A percentile compares a stretch with the other conserved stretches of the same genome.
Evolutionary conservation across 2,113 vertebrate genomes (phyloP).

Genomic region (Nipponia nippon): DNA sequence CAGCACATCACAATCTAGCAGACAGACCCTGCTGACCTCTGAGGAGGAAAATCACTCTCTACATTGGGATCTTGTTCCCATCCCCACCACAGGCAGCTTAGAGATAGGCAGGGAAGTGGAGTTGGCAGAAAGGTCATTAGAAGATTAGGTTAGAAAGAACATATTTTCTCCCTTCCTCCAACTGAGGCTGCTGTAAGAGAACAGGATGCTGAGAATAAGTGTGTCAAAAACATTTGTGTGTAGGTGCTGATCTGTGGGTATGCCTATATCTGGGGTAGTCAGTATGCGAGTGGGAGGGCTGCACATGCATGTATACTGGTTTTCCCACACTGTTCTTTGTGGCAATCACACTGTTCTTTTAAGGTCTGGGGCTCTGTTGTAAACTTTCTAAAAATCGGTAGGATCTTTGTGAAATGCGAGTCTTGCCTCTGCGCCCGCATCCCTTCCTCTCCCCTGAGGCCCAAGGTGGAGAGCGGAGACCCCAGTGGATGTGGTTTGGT

Average conservation of each 20-base stretch:
- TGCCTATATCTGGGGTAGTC: slow-evolving; percentile 67
- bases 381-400: slow-evolving; percentile 28
- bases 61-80: neutral
- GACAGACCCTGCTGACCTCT: neutral
- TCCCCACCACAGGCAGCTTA: neutral
- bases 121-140: slow-evolving; percentile 30
- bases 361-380: slow-evolving; percentile 31
- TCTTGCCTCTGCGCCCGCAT: neutral
- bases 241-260: slow-evolving; percentile 67
- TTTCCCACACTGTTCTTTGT: slow-evolving; percentile 64
- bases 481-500: neutral
- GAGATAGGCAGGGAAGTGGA: neutral
- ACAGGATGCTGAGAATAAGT: slow-evolving; percentile 60
- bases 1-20: neutral
- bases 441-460: neutral
- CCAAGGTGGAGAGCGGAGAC: neutral
- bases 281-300: slow-evolving; percentile 52
- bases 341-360: slow-evolving; percentile 60
- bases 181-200: slow-evolving; percentile 43
- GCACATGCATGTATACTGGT: slow-evolving; percentile 61
- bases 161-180: slow-evolving; percentile 42
- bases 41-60: neutral
- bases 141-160: slow-evolving; percentile 41
- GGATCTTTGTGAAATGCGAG: neutral
- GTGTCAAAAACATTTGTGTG: slow-evolving; percentile 66